Base-by-base conservation (phyloP, 2,797 vertebrate genomes). In the Gymnothorax javanicus region DNA sequence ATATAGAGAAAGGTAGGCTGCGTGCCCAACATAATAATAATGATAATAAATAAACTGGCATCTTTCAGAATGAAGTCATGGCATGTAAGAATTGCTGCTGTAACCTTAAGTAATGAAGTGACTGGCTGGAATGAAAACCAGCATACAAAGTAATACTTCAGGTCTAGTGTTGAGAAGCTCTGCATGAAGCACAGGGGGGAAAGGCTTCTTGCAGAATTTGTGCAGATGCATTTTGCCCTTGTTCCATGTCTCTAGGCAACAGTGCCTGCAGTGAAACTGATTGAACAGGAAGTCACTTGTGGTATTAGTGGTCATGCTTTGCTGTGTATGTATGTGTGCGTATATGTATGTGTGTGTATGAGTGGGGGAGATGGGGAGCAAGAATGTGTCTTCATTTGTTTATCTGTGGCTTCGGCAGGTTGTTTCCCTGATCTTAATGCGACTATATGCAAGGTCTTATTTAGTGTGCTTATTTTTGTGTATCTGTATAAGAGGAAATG, bases 211-310 rank as follows among this genome's bases (percentile, higher is more conserved):
- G 84, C 79, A 82, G 75, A 23, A 81, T 86, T 50, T 84, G 54
- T 89, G 84, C 86, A 79, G 43, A 54, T 73, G 15, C 8, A 92
- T 92, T 93, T 93, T 87, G 73, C 84, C 33, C 27, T 23, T 92
- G 91, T 92, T 91, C 92, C 90, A 86, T 93, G 93, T 91, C 88
- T 87, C 90, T 77, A 57, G 87, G 91, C 89, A 92, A 92, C 90
- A 86, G 79, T 58, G 82, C 59, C 82, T 83, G 90, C 90, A 90
- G 85, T 86, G 91, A 95, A 94, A 93, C 92, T 89, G 89, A 93
- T 88, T 88, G 91, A 95, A 94, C 95, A 96, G 96, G 96, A 96
- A 96, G 95, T 95, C 93, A 93, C 95, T 95, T 96, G 96, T 94
- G 96, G 95, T 93, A 93, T 93, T 88, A 73, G 94, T 90, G 95